Percentiles rank a stretch among this genome's conserved stretches.
These are phyloP conservation scores for Dinomys branickii DNA, from an alignment of 2,113 vertebrate species.

Conservation along the genomic window DNA sequence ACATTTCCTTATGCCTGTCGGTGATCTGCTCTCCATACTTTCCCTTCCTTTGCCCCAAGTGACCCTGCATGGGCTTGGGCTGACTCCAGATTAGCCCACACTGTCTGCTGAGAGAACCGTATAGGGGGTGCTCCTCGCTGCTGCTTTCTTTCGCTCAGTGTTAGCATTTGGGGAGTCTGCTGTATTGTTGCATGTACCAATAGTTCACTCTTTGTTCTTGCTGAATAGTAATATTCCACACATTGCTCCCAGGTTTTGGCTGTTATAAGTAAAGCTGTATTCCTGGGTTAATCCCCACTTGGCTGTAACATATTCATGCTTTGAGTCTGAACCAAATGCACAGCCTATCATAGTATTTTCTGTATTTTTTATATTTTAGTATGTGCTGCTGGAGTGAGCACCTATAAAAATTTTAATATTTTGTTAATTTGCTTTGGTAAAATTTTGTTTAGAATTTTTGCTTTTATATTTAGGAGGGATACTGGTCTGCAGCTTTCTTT, in stretches of 20 bases:
- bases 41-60: not conserved
- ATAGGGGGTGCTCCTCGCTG: not conserved
- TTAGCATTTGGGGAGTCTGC: not conserved
- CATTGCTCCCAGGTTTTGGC: not conserved
- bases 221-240: not conserved
- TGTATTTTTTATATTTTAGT: not conserved
- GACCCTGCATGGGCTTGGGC: not conserved
- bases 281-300: not conserved
- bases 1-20: not conserved
- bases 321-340: not conserved
- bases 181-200: not conserved
- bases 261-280: slow-evolving; percentile 11
- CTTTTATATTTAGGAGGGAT: not conserved
- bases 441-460: slow-evolving; percentile 32
- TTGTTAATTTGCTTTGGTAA: not conserved
- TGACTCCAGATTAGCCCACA: not conserved
- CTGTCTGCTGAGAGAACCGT: not conserved
- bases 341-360: not conserved
- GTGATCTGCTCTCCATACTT: not conserved
- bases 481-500: not conserved
- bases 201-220: not conserved
- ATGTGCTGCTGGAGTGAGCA: not conserved
- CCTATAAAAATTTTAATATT: not conserved
- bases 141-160: not conserved
- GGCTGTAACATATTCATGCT: not conserved